These are phyloP conservation scores for Dromococcyx pavoninus DNA, from an alignment of 2,797 vertebrate species.

Conservation along the genomic window DNA sequence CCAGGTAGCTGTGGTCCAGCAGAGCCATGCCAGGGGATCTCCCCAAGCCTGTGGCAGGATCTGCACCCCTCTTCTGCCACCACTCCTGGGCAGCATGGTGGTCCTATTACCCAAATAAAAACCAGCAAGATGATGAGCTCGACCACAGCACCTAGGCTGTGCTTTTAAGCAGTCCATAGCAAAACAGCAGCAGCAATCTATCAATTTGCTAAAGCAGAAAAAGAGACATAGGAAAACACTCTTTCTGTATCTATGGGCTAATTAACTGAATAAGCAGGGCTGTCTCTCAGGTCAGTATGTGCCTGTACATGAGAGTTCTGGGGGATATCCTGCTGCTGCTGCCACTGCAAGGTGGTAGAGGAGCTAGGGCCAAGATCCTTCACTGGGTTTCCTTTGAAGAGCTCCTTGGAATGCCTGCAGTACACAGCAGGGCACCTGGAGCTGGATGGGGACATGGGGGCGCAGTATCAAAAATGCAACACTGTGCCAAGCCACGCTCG, in stretches of 20 bases:
- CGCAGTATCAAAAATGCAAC: accelerated
- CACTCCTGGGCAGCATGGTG: accelerated
- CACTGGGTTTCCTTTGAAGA: background rate
- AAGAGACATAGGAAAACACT: background rate
- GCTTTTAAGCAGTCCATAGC: background rate
- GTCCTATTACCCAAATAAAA: background rate
- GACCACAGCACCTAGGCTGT: background rate
- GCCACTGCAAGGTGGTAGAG: background rate
- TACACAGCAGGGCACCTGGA: accelerated
- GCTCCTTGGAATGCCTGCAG: background rate
- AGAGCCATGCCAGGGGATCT: background rate
- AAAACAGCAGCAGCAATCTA: background rate
- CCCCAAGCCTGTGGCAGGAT: background rate
- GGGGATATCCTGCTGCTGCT: background rate
- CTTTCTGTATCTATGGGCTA: background rate
- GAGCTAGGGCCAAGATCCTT: background rate
- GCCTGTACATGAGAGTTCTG: accelerated
- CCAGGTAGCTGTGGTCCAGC: background rate
- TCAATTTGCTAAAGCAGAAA: background rate
- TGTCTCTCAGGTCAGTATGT: background rate
- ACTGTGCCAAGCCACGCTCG: background rate
- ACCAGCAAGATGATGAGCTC: background rate
- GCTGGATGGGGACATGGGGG: background rate
- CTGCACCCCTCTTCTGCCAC: background rate
- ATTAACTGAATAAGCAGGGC: background rate